phyloP scores from a whole-genome alignment of 2,797 vertebrate genomes.

The Myioborus miniatus region DNA sequence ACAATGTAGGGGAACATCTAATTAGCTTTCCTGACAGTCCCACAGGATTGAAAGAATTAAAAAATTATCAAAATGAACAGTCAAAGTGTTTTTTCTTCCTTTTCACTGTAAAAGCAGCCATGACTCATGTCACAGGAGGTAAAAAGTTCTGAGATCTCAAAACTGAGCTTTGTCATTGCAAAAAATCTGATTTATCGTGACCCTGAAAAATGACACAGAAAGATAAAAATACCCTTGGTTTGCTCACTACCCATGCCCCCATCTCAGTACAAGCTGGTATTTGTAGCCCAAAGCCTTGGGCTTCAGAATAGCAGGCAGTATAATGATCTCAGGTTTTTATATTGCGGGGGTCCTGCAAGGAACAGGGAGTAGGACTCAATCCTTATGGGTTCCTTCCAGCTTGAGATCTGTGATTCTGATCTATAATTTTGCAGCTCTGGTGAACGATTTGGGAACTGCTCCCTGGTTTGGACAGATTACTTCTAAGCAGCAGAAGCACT shows the following conservation, averaged over 20 bases:
- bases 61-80: neutral
- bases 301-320: neutral
- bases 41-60: neutral
- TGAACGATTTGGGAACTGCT: neutral
- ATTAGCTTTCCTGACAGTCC: neutral
- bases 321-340: neutral
- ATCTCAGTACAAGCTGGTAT: neutral
- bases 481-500: neutral
- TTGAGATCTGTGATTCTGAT: neutral
- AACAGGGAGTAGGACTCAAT: fast-evolving
- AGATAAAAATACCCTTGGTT: neutral
- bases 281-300: neutral
- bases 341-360: neutral
- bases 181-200: neutral
- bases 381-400: neutral
- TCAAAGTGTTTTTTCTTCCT: neutral
- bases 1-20: neutral
- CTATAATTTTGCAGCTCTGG: neutral
- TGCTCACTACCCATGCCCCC: neutral
- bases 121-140: neutral
- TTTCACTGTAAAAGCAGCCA: neutral
- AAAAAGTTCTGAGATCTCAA: neutral
- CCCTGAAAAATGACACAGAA: neutral
- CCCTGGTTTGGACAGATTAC: neutral
- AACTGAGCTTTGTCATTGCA: neutral